Evolutionary conservation across 2,113 vertebrate genomes (phyloP), one percentile per base, ranked within the genome.

Genomic region (Haemorhous mexicanus): DNA sequence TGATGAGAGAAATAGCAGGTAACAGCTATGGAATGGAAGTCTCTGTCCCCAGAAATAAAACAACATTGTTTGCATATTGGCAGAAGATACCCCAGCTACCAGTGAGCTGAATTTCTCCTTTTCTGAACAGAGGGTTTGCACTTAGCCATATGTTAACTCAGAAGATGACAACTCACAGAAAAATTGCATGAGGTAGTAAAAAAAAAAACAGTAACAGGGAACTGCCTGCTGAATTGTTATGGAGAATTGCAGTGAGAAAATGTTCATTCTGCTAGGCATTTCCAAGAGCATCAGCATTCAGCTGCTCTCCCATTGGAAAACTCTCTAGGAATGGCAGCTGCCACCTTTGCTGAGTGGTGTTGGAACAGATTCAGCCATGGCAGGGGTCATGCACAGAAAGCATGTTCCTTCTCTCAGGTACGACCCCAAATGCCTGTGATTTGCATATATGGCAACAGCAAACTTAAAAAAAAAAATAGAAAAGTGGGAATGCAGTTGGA

Each of bases 271-370:
- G 64, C 24, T 16, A 23, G 56, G 47, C 41, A n/a, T 52, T 86
- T 62, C 64, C 64, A 67, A 67, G 8, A 70, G 26, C 72, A 89
- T 21, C 8, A 22, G 37, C 33, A 44, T 55, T 63, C 61, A 84
- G 68, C 66, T 39, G 41, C 35, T 59, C 22, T 83, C 8, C 55
- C 67, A 6, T 21, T 20, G 9, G 79, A 69, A 59, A 86, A 59
- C 52, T 32, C 3, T 10, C 28, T 8, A 33, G 80, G 73, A 91
- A 67, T 0, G 1, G 2, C 47, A 75, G 66, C 75, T 83, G 62
- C 58, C 12, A 17, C 50, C 3, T 17, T 46, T 2, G 2, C 39
- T 3, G 2, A 39, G 59, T 28, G 70, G 28, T 3, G 2, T 3
- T 46, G 68, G 43, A 58, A 58, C 50, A 84, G 75, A 58, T 39